Conservation (phyloP, 2,113 vertebrate species). For the Orientallactaga bullata region DNA sequence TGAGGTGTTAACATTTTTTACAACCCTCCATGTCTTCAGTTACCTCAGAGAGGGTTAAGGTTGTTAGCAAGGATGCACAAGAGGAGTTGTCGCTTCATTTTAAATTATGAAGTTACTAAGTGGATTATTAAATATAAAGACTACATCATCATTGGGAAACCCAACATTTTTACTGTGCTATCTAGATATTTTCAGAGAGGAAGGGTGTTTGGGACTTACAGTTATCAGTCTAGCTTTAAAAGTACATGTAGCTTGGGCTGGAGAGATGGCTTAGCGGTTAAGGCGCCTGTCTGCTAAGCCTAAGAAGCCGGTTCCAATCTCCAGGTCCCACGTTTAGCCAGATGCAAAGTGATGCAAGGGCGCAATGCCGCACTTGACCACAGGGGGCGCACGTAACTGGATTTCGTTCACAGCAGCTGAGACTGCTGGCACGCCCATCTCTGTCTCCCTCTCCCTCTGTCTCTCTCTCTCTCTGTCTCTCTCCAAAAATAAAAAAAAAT, state of each 20-base stretch:
- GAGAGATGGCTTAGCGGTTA: too few relatives aligned
- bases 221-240: not conserved
- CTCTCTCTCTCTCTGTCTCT: too few relatives aligned
- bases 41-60: not conserved
- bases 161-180: not conserved
- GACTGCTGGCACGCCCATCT: too few relatives aligned
- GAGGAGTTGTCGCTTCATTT: not conserved
- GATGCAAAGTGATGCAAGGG: too few relatives aligned
- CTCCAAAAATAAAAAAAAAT: too few relatives aligned
- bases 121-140: not conserved
- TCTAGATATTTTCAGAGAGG: not conserved
- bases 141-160: not conserved
- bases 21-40: not conserved
- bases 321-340: too few relatives aligned
- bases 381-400: too few relatives aligned
- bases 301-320: too few relatives aligned
- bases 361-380: too few relatives aligned
- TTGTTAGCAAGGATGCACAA: not conserved
- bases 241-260: not conserved
- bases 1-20: not conserved
- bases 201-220: not conserved
- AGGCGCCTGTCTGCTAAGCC: too few relatives aligned
- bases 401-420: too few relatives aligned
- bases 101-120: not conserved
- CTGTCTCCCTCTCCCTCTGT: too few relatives aligned